phyloP scores from a whole-genome alignment of 2,113 vertebrate species.

The Phrynosoma blainvillii region DNA sequence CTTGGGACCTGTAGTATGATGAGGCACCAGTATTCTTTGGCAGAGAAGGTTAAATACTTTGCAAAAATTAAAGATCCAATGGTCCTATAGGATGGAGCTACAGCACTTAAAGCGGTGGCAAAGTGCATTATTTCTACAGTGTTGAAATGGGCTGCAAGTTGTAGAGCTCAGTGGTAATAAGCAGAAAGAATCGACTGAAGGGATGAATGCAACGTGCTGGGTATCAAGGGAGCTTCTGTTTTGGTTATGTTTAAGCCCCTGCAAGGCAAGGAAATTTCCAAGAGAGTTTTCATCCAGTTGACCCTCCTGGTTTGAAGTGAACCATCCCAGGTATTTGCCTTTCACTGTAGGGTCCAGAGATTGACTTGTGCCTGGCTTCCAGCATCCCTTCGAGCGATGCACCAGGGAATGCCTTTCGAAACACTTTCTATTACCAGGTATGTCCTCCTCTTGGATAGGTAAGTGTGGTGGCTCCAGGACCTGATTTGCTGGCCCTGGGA shows the following conservation, averaged over 20 bases:
- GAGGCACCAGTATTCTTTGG: too few relatives aligned
- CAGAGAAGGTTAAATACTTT: too few relatives aligned
- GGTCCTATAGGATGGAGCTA: too few relatives aligned
- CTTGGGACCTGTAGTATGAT: too few relatives aligned
- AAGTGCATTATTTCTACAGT: too few relatives aligned
- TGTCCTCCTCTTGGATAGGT: neutral
- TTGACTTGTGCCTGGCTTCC: conserved; percentile 82
- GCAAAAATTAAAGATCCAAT: too few relatives aligned
- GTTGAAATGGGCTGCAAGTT: too few relatives aligned
- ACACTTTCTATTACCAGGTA: conserved; percentile 91
- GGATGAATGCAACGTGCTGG: neutral
- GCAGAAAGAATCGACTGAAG: neutral
- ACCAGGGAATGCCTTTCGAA: conserved; percentile 81
- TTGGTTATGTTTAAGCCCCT: neutral
- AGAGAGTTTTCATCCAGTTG: neutral
- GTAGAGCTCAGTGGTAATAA: neutral
- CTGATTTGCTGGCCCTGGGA: too few relatives aligned
- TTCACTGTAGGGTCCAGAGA: conserved; percentile 76
- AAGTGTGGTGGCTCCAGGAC: neutral
- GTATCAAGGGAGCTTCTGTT: neutral
- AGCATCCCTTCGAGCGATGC: conserved; percentile 78
- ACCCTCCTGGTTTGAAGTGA: neutral
- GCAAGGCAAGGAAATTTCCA: conserved; percentile 38
- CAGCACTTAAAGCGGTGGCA: too few relatives aligned
- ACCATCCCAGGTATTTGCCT: neutral